Conservation (phyloP, 2,888 invertebrate genomes). For the Pseudolycoriella hygida region DNA sequence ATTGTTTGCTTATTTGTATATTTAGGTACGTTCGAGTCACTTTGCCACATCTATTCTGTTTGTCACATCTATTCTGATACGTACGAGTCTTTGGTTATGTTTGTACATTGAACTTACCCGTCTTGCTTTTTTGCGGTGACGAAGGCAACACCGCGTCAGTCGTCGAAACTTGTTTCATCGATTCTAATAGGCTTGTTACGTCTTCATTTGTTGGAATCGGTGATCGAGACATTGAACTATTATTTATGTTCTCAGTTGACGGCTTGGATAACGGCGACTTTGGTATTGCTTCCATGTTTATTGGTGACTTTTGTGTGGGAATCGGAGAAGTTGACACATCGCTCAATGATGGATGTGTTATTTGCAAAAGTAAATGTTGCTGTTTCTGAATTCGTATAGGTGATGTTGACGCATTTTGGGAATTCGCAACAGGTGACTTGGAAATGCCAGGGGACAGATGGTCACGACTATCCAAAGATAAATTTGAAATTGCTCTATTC, state of each 20-base stretch:
- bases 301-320: constrained; percentile 22
- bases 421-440: constrained; percentile 13
- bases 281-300: constrained; percentile 14
- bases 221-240: constrained; percentile 18
- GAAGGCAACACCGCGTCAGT: constrained; percentile 46
- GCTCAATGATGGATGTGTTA: constrained; percentile 19
- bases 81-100: no score
- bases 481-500: constrained; percentile 29
- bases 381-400: constrained; percentile 6
- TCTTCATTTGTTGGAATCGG: constrained; percentile 27
- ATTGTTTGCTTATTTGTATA: no score
- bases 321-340: constrained; percentile 29
- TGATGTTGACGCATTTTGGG: constrained; percentile 11
- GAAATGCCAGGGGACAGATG: constrained; percentile 21
- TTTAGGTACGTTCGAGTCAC: no score
- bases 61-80: no score
- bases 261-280: constrained; percentile 8
- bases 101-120: constrained; percentile 17
- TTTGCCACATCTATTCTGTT: no score
- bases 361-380: neutral
- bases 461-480: constrained; percentile 27
- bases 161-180: constrained; percentile 37
- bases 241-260: constrained; percentile 5
- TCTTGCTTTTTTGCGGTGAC: constrained; percentile 41
- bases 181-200: constrained; percentile 13